These are phyloP conservation scores for Conus betulinus DNA, from an alignment of 1,140 invertebrate genomes.

Conservation along the genomic window DNA sequence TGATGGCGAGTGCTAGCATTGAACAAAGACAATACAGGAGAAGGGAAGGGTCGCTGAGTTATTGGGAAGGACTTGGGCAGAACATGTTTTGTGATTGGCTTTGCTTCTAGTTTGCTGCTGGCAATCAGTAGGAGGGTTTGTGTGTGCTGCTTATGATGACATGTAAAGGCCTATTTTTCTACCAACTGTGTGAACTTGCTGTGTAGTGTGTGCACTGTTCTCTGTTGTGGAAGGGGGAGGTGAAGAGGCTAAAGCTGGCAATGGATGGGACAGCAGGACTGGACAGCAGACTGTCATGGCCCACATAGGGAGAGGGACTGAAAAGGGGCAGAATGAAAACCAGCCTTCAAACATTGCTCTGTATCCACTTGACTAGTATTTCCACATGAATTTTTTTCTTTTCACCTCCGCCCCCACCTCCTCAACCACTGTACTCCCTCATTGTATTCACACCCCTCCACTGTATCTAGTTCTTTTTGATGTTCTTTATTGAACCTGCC, in stretches of 20 bases:
- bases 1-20: too few relatives aligned
- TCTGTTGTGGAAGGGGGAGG: not conserved
- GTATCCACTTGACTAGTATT: not conserved
- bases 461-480: not conserved
- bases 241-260: not conserved
- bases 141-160: not conserved
- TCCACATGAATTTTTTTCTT: not conserved
- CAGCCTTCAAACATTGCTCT: not conserved
- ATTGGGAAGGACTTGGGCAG: too few relatives aligned
- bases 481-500: not conserved
- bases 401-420: not conserved
- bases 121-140: not conserved
- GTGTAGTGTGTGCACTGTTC: not conserved
- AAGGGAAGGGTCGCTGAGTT: too few relatives aligned
- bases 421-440: too few relatives aligned
- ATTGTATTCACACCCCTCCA: not conserved
- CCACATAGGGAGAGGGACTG: not conserved
- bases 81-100: not conserved
- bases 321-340: constrained; percentile 2
- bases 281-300: not conserved
- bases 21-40: too few relatives aligned
- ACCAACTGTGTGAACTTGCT: not conserved
- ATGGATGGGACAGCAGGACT: not conserved
- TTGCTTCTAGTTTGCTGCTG: constrained; percentile 7
- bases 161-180: not conserved